Conservation (phyloP, 2,113 vertebrate genomes). For the Pleuronectes platessa region DNA sequence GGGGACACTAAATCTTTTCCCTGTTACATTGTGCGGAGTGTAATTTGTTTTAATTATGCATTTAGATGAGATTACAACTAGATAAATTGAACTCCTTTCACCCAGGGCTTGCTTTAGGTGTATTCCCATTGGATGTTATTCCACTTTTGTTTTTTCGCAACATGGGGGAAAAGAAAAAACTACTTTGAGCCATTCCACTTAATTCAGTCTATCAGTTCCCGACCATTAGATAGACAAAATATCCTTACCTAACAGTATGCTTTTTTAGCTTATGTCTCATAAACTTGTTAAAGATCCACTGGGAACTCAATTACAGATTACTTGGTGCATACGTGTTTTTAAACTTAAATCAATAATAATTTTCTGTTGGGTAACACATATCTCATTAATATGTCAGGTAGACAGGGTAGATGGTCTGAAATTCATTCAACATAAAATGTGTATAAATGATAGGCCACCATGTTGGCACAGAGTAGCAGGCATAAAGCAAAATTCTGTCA, state of each 20-base stretch:
- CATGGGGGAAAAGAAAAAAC: background rate
- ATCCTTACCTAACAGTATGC: background rate
- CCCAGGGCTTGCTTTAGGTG: conserved; percentile 15
- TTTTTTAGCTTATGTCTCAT: background rate
- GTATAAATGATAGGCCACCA: conserved; percentile 24
- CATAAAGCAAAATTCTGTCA: conserved; percentile 54
- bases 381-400: background rate
- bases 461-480: conserved; percentile 21
- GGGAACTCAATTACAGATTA: too few relatives aligned
- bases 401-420: background rate
- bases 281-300: background rate
- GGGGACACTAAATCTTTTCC: conserved; percentile 74
- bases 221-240: background rate
- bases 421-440: conserved; percentile 13
- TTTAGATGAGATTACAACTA: conserved; percentile 75
- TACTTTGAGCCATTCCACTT: background rate
- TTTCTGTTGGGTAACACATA: background rate
- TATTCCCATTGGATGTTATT: conserved; percentile 26
- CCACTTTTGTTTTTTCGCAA: background rate
- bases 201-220: background rate
- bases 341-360: background rate
- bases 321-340: background rate
- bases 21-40: conserved; percentile 63
- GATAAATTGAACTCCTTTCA: conserved; percentile 60
- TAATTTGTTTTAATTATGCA: conserved; percentile 78